Evolutionary conservation across 2,797 vertebrate genomes (phyloP), one percentile per base, ranked within the genome.

Genomic region (Smutsia gigantea): DNA sequence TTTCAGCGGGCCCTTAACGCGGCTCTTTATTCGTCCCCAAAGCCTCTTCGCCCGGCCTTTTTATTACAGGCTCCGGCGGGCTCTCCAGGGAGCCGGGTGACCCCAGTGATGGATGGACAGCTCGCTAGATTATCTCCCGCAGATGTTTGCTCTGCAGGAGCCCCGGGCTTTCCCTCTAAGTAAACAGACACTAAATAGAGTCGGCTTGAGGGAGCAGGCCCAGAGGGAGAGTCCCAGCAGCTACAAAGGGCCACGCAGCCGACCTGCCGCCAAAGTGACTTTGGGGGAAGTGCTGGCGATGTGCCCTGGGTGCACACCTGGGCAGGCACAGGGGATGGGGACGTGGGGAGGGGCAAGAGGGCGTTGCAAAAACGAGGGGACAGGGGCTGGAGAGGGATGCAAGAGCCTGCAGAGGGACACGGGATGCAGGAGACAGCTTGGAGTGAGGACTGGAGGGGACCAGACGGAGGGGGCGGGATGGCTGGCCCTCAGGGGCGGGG

Each of bases 11-110:
- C 98, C 99, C 99, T 99, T 98, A 98, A 98, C 98, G 98, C 98
- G 98, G 98, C 98, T 98, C 98, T 99, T 99, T 99, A 98, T 98
- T 98, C 98, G 98, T 99, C 99, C 99, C 98, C 98, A 99, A 99
- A 99, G 99, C 98, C 99, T 99, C 98, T 98, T 99, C 98, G 97
- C 97, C 93, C 93, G 98, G 98, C 98, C 98, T 99, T 99, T 99
- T 99, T 98, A 99, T 99, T 99, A 98, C 97, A 94, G 98, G 98
- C 98, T 98, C 98, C 84, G 75, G 98, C 98, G 96, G 97, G 97
- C 98, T 99, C 98, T 99, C 99, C 92, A 81, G 99, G 98, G 99
- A 98, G 98, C 97, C 96, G 93, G 98, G 98, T 97, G 97, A 98
- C 98, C 98, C 97, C 96, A 98, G 98, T 99, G 99, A 99, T 98